Base-by-base conservation (phyloP, 2,888 invertebrate genomes). In the Blastobasis lacticolella region DNA sequence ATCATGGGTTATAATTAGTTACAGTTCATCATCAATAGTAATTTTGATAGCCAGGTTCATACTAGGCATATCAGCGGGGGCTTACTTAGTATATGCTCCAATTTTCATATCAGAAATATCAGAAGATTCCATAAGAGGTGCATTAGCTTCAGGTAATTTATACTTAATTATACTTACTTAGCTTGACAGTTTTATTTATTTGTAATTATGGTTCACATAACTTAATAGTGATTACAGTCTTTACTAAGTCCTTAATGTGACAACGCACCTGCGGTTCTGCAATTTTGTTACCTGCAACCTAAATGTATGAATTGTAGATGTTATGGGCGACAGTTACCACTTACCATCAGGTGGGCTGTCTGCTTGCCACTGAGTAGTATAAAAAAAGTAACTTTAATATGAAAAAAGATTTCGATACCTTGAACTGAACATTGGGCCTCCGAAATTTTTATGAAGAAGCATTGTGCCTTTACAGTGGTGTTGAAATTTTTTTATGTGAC, bases 101-200 rank as follows among this genome's bases (percentile, higher is more conserved):
- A 84, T 92, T n/a, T 91, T 89, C 66, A 87, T 90, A 37, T 89
- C 90, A 0, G 94, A 94, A 71, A 89, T 92, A 0, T 87, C 92
- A 0, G 90, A 92, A 38, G 79, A 81, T 55, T 78, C 84, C 0
- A 78, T 88, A 1, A 61, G 87, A 61, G 87, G 87, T 6, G 57
- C 69, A 4, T 64, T 88, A 10, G 78, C 84, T 42, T 79, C 86
- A 64, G 71, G 87, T 85, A 55, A 40, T 40, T 40, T 40, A 9
- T 40, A 8, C 2, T 40, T 40, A 40, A 8, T 40, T 1, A 4
- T 40, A 40, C 9, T 3, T 40, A 40, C 9, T 3, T 40, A 40
- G 23, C 23, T 23, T 40, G 7, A 8, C 7, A 40, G 2, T 40
- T 40, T 40, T 40, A 40, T 8, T 40, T 40, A 8, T 6, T 3